Evolutionary conservation across 2,888 invertebrate genomes (phyloP), one percentile per base, ranked within the genome.

Genomic region (Agrenia bidenticulata): DNA sequence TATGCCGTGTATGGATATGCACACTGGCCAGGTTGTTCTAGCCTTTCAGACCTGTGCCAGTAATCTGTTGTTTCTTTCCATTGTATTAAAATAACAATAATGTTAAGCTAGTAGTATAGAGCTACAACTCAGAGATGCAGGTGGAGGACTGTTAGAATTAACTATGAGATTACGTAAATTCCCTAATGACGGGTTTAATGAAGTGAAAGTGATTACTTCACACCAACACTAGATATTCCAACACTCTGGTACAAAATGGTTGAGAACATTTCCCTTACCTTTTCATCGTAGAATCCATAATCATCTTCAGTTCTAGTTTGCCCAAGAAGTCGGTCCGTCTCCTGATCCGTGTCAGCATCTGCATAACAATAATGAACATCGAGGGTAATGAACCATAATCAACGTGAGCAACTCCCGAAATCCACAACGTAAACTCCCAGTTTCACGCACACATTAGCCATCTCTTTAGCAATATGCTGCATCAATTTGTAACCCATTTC

Each of bases 281-380:
- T 92, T 74, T 93, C 92, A 77, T 93, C 92, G 77, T 91, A 93
- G 81, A 92, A 93, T 66, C 92, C 92, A 80, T 92, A 91, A 80
- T 93, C 93, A 77, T 93, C 93, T 53, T 76, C 76, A n/a, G 92
- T 89, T 74, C 94, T 84, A 80, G 96, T 95, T 79, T 96, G 95
- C 19, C 96, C 95, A 67, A 97, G 85, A 69, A 97, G 83, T 77
- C 96, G 85, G 81, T 97, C 97, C n/a, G 97, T 97, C 82, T 97
- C 97, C 76, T 96, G 86, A 80, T 98, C 97, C 0, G 97, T 98
- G 79, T 97, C 97, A 26, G 94, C 93, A 81, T 94, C 94, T 79
- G 72, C 51, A 70, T 60, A 51, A 23, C 51, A 45, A 54, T 53
- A 58, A 58, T 42, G 26, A 53, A 58, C 42, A 32, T 49, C 49